phyloP scores from a whole-genome alignment of 37 sponge, comb jelly and placozoan species.

The Axinella damicornis region DNA sequence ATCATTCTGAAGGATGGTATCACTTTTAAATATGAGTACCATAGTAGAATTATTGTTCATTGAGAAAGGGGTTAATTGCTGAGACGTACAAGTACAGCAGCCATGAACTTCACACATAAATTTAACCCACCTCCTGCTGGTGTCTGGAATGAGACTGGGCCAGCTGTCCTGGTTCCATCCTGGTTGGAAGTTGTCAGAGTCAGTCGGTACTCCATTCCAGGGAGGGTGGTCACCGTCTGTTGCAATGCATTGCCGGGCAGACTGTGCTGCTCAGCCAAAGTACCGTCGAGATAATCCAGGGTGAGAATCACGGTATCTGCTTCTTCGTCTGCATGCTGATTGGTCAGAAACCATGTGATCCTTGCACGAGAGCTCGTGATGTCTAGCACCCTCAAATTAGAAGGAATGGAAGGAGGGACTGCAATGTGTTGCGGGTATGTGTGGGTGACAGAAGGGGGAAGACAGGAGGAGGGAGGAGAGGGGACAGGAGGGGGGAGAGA shows the following conservation, averaged over 20 bases:
- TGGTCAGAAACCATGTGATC: constrained; percentile 9
- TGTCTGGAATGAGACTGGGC: not conserved
- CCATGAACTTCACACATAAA: too few relatives aligned
- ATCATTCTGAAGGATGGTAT: too few relatives aligned
- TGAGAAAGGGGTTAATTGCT: too few relatives aligned
- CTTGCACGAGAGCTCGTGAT: not conserved
- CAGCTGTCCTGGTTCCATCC: not conserved
- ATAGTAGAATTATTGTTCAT: too few relatives aligned
- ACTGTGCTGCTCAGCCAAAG: not conserved
- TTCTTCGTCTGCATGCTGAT: not conserved
- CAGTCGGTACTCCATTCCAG: not conserved
- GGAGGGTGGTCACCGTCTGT: not conserved
- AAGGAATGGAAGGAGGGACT: not conserved
- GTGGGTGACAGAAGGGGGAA: too few relatives aligned
- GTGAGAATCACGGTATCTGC: not conserved
- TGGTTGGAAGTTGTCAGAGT: not conserved
- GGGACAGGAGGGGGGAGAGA: too few relatives aligned
- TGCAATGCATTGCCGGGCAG: not conserved
- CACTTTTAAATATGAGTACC: too few relatives aligned
- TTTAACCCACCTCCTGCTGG: too few relatives aligned
- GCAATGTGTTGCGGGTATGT: too few relatives aligned
- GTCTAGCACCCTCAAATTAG: not conserved
- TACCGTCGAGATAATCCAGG: not conserved
- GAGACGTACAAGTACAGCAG: too few relatives aligned
- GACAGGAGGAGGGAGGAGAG: too few relatives aligned